Conservation (phyloP, 2,888 invertebrate genomes). For the Horisme vitalbata region DNA sequence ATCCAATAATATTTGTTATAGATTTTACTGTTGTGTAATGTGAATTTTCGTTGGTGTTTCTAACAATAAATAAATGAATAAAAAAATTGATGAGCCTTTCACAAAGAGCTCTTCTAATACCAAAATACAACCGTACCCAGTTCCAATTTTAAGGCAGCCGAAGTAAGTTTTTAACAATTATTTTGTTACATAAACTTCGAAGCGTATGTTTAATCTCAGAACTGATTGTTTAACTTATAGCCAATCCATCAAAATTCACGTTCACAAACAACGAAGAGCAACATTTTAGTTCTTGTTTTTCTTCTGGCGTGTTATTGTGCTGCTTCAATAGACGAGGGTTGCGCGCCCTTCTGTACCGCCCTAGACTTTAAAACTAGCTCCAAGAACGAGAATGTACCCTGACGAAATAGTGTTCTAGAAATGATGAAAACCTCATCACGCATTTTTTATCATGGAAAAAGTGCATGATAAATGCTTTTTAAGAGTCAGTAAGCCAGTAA, state of each 20-base stretch:
- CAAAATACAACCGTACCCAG: too few species aligned
- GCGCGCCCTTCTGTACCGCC: conserved; percentile 23
- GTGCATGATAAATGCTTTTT: too few species aligned
- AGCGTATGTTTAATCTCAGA: neutral
- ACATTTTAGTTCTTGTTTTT: conserved; percentile 36
- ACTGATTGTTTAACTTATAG: conserved; percentile 13
- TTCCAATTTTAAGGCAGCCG: too few species aligned
- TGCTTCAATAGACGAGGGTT: conserved; percentile 33
- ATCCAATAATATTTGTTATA: too few species aligned
- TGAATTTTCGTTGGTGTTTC: too few species aligned
- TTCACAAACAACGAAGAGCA: conserved; percentile 24
- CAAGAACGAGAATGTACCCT: neutral
- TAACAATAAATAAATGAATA: too few species aligned
- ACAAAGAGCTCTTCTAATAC: too few species aligned
- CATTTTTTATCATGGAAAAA: too few species aligned
- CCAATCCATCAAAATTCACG: conserved; percentile 26
- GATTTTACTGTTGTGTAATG: too few species aligned
- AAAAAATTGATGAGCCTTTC: too few species aligned
- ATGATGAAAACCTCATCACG: too few species aligned
- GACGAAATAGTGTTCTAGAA: neutral
- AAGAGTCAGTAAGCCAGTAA: too few species aligned
- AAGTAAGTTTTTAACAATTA: neutral
- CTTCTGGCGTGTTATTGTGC: conserved; percentile 35
- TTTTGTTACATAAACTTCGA: neutral
- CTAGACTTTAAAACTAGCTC: conserved; percentile 8